Evolutionary conservation across 2,797 vertebrate genomes (phyloP), one percentile per base, ranked within the genome.

Genomic region (Spea hammondii): DNA sequence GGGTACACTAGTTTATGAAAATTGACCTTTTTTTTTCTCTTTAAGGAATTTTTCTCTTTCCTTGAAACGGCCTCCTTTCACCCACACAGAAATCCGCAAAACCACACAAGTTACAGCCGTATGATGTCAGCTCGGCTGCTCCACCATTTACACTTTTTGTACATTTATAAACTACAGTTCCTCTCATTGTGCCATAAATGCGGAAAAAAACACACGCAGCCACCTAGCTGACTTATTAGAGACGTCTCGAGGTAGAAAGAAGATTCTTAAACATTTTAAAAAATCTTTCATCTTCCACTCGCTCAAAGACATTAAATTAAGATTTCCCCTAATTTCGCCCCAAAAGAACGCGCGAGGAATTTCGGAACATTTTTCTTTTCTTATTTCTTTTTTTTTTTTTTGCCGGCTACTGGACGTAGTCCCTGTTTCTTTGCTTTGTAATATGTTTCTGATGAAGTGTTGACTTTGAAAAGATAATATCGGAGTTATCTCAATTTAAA

Each of bases 141-240:
- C 78, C 85, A 85, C 88, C 88, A 88, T 91, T 89, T 90, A 90
- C 86, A 88, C 85, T 89, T 85, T 88, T 85, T 88, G 91, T 91
- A 88, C 88, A 86, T 88, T 91, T 89, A 85, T 89, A 91, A 14
- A 49, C 87, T 88, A 90, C 87, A 90, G 84, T 83, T 85, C 86
- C 86, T 85, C 87, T 86, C 85, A 81, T 87, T 83, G 84, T 86
- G 82, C 88, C 88, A 86, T 88, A 90, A 92, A 91, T 91, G 90
- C 85, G 86, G 71, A 49, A 84, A 85, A 49, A 84, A 85, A 62
- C 86, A 78, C 82, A 80, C 88, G 89, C 88, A 89, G 88, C 11
- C 12, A 13, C n/a, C 12, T 6, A 6, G 89, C 87, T 91, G 90
- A 91, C 89, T 88, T 88, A 89, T 83, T 88, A 88, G 91, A 92